Evolutionary conservation across 2,888 invertebrate species (phyloP), one percentile per base, ranked within the genome.

Genomic region (Horisme vitalbata): DNA sequence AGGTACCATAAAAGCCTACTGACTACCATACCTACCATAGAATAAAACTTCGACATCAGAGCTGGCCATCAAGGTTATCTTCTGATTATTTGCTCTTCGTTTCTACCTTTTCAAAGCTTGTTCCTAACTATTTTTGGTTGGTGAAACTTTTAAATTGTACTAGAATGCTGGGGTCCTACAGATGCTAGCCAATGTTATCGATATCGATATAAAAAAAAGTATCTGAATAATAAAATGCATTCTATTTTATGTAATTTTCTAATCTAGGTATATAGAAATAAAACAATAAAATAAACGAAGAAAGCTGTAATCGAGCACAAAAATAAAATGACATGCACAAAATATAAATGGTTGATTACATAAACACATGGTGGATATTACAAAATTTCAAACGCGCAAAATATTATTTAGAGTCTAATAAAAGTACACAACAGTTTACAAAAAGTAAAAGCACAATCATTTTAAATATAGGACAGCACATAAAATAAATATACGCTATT

Each of bases 251-350:
- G 8, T n/a, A n/a, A n/a, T n/a, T n/a, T n/a, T n/a, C n/a, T n/a
- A n/a, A n/a, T n/a, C n/a, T n/a, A n/a, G n/a, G n/a, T n/a, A 21
- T 31, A 12, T 35, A 20, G 9, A 53, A 59, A 61, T 55, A 58
- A 64, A 61, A 61, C 54, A 55, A 26, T 3, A 65, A 57, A 57
- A 33, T 50, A 30, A 18, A 47, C 37, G 32, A 45, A 48, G 28
- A 51, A 58, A 57, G 49, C 55, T 59, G 54, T 59, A 68, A 55
- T 57, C 36, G 57, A 41, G 41, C 45, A 61, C 45, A 48, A 39
- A 52, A 52, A 44, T 28, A 43, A 18, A 18, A 52, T 55, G 59
- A 45, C 57, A 50, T 52, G 35, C 44, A 53, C 48, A 56, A 57
- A 26, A 52, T 33, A 55, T 49, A 36, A 12, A 4, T n/a, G 18